Percentiles rank a stretch among this genome's conserved stretches.
phyloP scores from a whole-genome alignment of 2,888 invertebrate genomes.

The Nemapogon koenigi region DNA sequence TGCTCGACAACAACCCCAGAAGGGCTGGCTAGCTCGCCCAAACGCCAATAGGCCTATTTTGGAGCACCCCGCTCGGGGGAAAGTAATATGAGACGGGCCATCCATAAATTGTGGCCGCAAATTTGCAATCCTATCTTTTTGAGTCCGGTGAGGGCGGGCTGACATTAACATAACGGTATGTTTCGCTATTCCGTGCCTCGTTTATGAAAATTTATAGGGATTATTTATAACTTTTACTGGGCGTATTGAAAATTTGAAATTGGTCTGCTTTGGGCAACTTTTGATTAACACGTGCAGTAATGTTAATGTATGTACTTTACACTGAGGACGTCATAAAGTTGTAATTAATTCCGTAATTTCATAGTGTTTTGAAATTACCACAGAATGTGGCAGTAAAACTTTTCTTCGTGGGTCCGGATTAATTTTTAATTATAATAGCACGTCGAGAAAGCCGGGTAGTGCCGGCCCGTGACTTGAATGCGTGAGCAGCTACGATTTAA shows the following conservation, averaged over 20 bases:
- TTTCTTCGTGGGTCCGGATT: constrained; percentile 34
- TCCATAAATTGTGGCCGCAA: constrained; percentile 62
- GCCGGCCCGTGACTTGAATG: constrained; percentile 33
- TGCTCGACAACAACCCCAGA: constrained; percentile 40
- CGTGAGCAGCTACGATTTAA: constrained; percentile 51
- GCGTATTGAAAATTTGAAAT: no score
- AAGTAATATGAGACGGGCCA: constrained; percentile 37
- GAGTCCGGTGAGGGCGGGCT: constrained; percentile 46
- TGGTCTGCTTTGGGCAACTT: no score
- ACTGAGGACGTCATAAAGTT: no score
- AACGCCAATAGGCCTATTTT: constrained; percentile 58
- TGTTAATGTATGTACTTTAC: no score
- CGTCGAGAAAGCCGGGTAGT: constrained; percentile 37
- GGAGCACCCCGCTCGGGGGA: constrained; percentile 29
- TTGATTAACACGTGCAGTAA: no score
- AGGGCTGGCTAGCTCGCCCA: constrained; percentile 45
- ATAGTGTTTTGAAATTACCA: constrained; percentile 23
- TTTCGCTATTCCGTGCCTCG: constrained; percentile 44
- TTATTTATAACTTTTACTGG: constrained; percentile 4
- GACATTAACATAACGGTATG: constrained; percentile 59
- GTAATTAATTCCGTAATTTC: constrained; percentile 2
- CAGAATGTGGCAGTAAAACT: constrained; percentile 31
- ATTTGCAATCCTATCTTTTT: constrained; percentile 64
- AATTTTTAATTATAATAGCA: constrained; percentile 59
- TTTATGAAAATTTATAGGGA: constrained; percentile 31